phyloP scores from a whole-genome alignment of 2,888 invertebrate genomes.

The Autographa pulchrina region DNA sequence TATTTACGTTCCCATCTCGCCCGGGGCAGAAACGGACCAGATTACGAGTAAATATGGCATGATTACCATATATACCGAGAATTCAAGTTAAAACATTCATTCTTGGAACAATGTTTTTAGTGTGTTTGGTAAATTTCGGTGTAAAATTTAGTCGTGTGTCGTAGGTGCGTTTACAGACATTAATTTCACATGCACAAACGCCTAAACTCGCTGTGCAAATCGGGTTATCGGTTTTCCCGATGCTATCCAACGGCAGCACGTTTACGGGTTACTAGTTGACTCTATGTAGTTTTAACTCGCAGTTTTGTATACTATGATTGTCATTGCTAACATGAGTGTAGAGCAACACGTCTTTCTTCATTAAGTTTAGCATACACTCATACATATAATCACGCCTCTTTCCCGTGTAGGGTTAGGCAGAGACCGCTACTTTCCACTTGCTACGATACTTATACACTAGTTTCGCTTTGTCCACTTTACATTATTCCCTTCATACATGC shows the following conservation, averaged over 20 bases:
- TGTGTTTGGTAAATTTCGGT: neutral
- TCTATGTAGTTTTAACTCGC: neutral
- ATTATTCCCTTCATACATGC: too few relatives aligned
- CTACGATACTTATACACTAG: too few relatives aligned
- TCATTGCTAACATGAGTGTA: neutral
- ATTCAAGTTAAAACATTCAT: conserved; percentile 1
- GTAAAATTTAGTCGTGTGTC: neutral
- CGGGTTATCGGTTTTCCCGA: conserved; percentile 3
- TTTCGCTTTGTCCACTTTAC: too few relatives aligned
- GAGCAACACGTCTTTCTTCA: neutral
- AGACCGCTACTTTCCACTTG: too few relatives aligned
- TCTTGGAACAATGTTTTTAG: conserved; percentile 1
- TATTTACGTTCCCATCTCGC: conserved; percentile 1
- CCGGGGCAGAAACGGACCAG: neutral
- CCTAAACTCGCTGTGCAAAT: conserved; percentile 8
- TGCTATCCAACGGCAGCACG: conserved; percentile 1
- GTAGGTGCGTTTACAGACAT: conserved; percentile 1
- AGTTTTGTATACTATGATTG: neutral
- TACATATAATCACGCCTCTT: too few relatives aligned
- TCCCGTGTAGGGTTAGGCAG: too few relatives aligned
- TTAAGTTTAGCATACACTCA: too few relatives aligned
- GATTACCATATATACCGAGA: conserved; percentile 7
- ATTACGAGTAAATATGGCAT: conserved; percentile 9
- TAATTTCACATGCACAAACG: conserved; percentile 9
- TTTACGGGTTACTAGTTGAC: neutral